phyloP scores from a whole-genome alignment of 1,140 invertebrate species.

The honey bee (Apis mellifera) region Amel_HAv3.1 CM009931.2:22249501-22250000 shows the following conservation, averaged over 20 bases:
- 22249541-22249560: conserved; percentile 9
- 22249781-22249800: conserved; percentile 25
- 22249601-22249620: conserved; percentile 74
- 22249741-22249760: conserved; percentile 61
- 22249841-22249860: conserved; percentile 28
- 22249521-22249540: conserved; percentile 15
- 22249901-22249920: conserved; percentile 47
- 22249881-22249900: conserved; percentile 52
- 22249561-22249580: conserved; percentile 40
- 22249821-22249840: neutral
- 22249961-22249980: neutral
- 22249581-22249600: conserved; percentile 58
- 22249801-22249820: neutral
- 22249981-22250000: too few relatives aligned
- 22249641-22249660: conserved; percentile 68
- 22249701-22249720: conserved; percentile 69
- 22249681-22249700: conserved; percentile 55
- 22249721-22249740: conserved; percentile 23
- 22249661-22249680: conserved; percentile 57
- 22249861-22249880: conserved; percentile 61
- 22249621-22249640: conserved; percentile 74
- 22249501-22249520: neutral
- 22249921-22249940: neutral
- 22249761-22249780: conserved; percentile 64
- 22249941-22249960: conserved; percentile 26